These are phyloP conservation scores for Scaptomyza flava DNA, from an alignment of 2,888 invertebrate genomes.

Conservation along the genomic window DNA sequence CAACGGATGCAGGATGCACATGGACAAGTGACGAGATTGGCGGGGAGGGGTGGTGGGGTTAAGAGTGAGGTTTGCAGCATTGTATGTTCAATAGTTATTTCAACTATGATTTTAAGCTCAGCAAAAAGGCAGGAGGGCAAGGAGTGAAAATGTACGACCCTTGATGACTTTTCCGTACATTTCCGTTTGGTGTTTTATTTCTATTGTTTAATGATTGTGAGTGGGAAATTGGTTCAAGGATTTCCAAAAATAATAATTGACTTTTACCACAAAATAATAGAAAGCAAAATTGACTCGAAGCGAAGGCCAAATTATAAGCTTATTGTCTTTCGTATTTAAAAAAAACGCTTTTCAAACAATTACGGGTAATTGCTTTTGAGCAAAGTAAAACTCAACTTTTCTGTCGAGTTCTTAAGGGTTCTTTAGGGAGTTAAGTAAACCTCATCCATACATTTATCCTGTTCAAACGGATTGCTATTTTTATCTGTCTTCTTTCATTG, in stretches of 20 bases:
- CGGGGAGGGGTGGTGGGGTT: too few relatives aligned
- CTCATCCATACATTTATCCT: neutral
- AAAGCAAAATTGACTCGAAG: neutral
- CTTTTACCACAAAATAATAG: neutral
- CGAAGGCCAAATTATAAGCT: neutral
- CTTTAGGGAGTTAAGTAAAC: neutral
- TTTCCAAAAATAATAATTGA: neutral
- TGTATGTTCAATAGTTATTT: constrained; percentile 35
- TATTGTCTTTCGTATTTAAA: too few relatives aligned
- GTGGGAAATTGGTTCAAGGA: neutral
- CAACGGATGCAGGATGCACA: constrained; percentile 45
- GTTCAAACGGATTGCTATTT: constrained; percentile 2
- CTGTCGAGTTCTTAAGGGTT: neutral
- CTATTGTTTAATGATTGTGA: neutral
- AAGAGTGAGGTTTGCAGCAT: constrained; percentile 8
- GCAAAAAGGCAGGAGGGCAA: neutral
- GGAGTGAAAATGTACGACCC: too few relatives aligned
- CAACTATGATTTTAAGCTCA: constrained; percentile 40
- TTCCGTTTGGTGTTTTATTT: neutral
- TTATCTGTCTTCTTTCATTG: constrained; percentile 14
- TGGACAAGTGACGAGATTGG: constrained; percentile 1
- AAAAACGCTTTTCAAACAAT: neutral
- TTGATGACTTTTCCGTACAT: neutral
- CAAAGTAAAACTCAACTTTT: neutral
- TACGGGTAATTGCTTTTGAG: neutral